These are phyloP conservation scores for Scartelaos histophorus DNA, from an alignment of 2,113 vertebrate genomes.

Conservation along the genomic window DNA sequence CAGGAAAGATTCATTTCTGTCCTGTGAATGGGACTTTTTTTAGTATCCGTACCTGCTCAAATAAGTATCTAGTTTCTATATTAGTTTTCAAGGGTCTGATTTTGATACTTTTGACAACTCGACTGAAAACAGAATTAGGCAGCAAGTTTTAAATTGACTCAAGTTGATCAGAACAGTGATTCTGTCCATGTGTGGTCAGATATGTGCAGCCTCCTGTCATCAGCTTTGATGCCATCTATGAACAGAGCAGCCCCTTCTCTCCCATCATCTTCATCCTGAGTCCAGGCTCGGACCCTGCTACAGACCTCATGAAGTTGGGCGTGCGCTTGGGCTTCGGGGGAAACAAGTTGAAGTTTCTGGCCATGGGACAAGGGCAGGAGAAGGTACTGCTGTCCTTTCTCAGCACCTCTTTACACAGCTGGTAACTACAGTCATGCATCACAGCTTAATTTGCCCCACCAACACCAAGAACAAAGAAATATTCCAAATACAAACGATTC, in stretches of 20 bases:
- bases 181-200: slow-evolving; percentile 67
- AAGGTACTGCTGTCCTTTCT: slow-evolving; percentile 74
- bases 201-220: slow-evolving; percentile 95
- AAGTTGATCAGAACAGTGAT: no score
- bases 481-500: no score
- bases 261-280: slow-evolving; percentile 96
- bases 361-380: slow-evolving; percentile 97
- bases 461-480: no score
- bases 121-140: no score
- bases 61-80: no score
- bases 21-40: no score
- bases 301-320: slow-evolving; percentile 90
- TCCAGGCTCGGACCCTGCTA: slow-evolving; percentile 90
- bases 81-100: no score
- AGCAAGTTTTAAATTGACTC: no score
- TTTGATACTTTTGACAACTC: no score
- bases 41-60: no score
- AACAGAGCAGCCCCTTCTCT: slow-evolving; percentile 88
- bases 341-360: slow-evolving; percentile 88
- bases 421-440: neutral
- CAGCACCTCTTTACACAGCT: neutral
- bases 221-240: slow-evolving; percentile 87
- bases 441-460: no score
- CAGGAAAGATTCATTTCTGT: no score
- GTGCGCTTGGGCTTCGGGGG: slow-evolving; percentile 84